Evolutionary conservation across 2,888 invertebrate genomes (phyloP).

Genomic region (Cantharis rustica): DNA sequence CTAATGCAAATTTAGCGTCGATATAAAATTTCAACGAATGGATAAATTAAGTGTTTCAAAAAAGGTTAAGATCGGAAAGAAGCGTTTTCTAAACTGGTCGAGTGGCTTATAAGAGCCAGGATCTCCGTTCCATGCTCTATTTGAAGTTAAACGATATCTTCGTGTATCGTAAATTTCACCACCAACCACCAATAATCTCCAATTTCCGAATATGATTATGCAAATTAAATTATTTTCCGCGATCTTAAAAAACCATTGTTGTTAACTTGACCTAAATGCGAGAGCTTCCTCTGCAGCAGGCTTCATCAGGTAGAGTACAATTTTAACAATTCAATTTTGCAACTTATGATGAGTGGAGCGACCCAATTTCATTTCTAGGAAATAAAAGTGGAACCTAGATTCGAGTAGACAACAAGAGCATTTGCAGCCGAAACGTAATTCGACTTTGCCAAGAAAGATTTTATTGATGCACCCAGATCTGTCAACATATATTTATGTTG

Average conservation of each 20-base stretch:
- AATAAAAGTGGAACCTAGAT: background rate
- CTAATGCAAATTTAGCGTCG: background rate
- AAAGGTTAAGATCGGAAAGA: background rate
- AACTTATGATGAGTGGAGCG: background rate
- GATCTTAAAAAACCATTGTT: background rate
- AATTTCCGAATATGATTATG: background rate
- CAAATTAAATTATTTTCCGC: background rate
- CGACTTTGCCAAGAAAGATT: slow-evolving; percentile 5
- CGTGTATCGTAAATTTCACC: background rate
- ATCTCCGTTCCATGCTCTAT: background rate
- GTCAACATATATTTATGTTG: slow-evolving; percentile 10
- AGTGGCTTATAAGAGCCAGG: background rate
- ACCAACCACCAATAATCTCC: background rate
- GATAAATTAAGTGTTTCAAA: background rate
- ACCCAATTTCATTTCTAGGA: background rate
- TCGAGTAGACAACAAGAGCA: background rate
- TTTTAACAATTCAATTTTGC: background rate
- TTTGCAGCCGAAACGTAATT: slow-evolving; percentile 1
- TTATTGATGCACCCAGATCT: slow-evolving; percentile 11
- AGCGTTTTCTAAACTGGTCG: background rate
- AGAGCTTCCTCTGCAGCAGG: background rate
- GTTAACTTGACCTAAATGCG: background rate
- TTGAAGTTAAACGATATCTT: background rate
- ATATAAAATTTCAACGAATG: background rate
- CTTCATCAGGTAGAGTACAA: background rate